Percentiles rank a stretch among this genome's conserved stretches.
Conservation (phyloP, 2,888 invertebrate species). For the Hyposoter didymator region DNA sequence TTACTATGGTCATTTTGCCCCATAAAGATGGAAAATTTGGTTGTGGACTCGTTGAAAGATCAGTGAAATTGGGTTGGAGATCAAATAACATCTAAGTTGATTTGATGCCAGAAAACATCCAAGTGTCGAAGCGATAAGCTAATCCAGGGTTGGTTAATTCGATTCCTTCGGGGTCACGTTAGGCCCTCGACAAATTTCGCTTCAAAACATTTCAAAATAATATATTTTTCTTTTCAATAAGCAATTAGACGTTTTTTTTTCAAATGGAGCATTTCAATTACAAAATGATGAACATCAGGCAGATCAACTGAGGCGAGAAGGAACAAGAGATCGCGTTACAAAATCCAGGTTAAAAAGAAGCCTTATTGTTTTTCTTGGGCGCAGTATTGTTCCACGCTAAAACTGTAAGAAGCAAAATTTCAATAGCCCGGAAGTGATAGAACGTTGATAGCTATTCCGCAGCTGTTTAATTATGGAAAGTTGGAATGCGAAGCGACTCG, state of each 20-base stretch:
- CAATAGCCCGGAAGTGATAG: not conserved
- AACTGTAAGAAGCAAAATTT: not conserved
- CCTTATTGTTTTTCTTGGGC: not conserved
- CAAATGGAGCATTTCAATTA: not conserved
- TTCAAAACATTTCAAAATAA: not conserved
- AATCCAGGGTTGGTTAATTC: not conserved
- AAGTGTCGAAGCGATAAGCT: conserved; percentile 10
- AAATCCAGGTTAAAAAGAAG: not conserved
- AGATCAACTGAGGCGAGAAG: not conserved
- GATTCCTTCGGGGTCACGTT: conserved; percentile 8
- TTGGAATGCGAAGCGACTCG: not conserved
- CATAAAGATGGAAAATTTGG: not conserved
- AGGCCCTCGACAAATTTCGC: not conserved
- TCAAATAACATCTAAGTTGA: not conserved
- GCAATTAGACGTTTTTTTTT: not conserved
- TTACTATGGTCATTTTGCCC: no score
- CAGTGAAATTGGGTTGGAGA: not conserved
- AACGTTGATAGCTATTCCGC: not conserved
- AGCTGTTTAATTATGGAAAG: not conserved
- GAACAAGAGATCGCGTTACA: not conserved
- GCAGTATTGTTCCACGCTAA: not conserved
- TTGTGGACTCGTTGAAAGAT: not conserved
- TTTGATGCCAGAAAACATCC: conserved; percentile 15
- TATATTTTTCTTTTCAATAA: not conserved
- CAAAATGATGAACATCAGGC: not conserved